Evolutionary conservation across 1,140 invertebrate species (phyloP).

Genomic region (Elymnias hypermnestra): DNA sequence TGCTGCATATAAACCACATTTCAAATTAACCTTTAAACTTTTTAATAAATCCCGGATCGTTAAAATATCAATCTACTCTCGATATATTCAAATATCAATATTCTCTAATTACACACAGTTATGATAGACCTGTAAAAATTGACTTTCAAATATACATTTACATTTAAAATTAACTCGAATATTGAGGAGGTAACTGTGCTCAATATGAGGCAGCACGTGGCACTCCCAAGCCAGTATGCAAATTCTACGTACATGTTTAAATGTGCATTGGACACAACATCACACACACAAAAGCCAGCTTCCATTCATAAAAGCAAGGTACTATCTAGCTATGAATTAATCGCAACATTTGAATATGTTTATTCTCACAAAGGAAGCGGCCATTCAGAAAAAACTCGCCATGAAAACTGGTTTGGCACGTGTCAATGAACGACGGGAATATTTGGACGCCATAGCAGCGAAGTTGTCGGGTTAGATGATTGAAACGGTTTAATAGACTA

Average conservation of each 20-base stretch:
- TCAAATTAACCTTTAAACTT: neutral
- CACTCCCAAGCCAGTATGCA: slow-evolving; percentile 61
- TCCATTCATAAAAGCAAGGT: slow-evolving; percentile 71
- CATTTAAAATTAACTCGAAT: slow-evolving; percentile 66
- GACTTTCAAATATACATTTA: slow-evolving; percentile 62
- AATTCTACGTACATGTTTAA: slow-evolving; percentile 49
- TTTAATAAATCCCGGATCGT: neutral
- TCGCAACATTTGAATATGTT: slow-evolving; percentile 75
- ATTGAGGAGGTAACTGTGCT: slow-evolving; percentile 65
- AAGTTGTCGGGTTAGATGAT: slow-evolving; percentile 51
- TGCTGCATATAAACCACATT: no score
- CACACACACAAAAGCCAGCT: slow-evolving; percentile 46
- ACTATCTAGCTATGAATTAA: slow-evolving; percentile 73
- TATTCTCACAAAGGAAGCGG: slow-evolving; percentile 71
- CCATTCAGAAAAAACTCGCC: slow-evolving; percentile 69
- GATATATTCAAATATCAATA: slow-evolving; percentile 17
- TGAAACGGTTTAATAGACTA: slow-evolving; percentile 43
- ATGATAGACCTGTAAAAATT: slow-evolving; percentile 31
- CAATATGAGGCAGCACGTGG: slow-evolving; percentile 59
- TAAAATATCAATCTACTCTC: slow-evolving; percentile 2
- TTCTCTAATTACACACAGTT: slow-evolving; percentile 27
- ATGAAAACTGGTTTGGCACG: slow-evolving; percentile 68
- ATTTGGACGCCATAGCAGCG: slow-evolving; percentile 52
- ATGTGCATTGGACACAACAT: slow-evolving; percentile 33
- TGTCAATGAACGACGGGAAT: slow-evolving; percentile 71